A percentile compares a stretch with the other conserved stretches of the same genome.
phyloP scores from a whole-genome alignment of 2,113 vertebrate genomes.

The Pollimyrus isidori region DNA sequence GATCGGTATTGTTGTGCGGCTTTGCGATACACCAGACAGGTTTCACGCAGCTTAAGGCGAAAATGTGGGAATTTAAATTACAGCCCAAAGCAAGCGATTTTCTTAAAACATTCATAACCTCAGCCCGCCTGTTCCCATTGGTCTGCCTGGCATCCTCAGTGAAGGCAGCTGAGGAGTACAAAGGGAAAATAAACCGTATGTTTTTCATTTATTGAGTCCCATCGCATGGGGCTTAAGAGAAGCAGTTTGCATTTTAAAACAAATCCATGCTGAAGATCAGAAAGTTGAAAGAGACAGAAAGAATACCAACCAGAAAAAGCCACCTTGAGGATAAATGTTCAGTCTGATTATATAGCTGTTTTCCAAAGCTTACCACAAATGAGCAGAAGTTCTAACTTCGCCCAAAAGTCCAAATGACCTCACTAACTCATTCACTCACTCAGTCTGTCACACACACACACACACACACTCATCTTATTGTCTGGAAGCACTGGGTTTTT shows the following conservation, averaged over 20 bases:
- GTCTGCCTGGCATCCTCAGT: not conserved
- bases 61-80: slow-evolving; percentile 1
- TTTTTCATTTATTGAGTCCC: not conserved
- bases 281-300: not conserved
- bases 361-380: not conserved
- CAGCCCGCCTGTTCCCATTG: not conserved
- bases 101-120: not conserved
- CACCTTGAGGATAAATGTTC: not conserved
- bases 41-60: slow-evolving; percentile 14
- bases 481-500: not conserved
- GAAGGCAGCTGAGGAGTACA: not conserved
- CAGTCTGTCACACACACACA: too few relatives aligned
- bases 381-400: not conserved
- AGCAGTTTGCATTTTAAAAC: not conserved
- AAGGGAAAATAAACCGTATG: slow-evolving; percentile 1
- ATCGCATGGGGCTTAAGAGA: not conserved
- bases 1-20: slow-evolving; percentile 20
- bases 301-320: not conserved
- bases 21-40: not conserved
- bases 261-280: not conserved
- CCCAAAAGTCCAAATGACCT: not conserved
- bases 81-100: not conserved
- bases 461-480: not conserved
- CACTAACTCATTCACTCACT: not conserved
- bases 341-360: not conserved